Percentiles rank a stretch among this genome's conserved stretches.
Evolutionary conservation across 2,888 invertebrate species (phyloP).

Genomic region (Sturmia bella): DNA sequence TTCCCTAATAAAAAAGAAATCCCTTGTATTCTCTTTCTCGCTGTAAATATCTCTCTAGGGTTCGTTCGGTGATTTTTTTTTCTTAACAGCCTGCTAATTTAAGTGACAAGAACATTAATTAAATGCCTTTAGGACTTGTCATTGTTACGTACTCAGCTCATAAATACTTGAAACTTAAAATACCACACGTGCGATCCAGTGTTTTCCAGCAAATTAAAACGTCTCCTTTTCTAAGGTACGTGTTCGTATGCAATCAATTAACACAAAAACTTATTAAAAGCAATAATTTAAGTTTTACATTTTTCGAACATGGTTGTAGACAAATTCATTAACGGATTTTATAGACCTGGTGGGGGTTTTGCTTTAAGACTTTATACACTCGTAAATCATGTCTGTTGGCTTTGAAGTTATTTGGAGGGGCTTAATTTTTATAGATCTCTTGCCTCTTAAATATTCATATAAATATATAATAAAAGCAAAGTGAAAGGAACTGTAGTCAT

Average conservation of each 20-base stretch:
- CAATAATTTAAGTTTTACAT: conserved; percentile 38
- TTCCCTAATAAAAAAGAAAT: no score
- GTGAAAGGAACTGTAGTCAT: no score
- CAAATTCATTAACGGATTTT: conserved; percentile 31
- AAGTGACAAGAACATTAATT: conserved; percentile 56
- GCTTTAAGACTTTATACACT: conserved; percentile 5
- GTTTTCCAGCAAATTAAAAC: conserved; percentile 39
- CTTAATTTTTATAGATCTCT: no score
- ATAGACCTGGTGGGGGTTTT: not conserved
- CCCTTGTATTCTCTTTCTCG: not conserved
- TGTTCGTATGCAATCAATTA: conserved; percentile 45
- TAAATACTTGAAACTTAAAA: conserved; percentile 47
- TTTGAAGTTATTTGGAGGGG: not conserved
- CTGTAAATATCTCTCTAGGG: conserved; percentile 9
- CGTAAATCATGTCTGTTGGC: conserved; percentile 34
- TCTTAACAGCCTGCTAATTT: conserved; percentile 28
- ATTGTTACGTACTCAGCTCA: conserved; percentile 35
- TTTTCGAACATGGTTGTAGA: conserved; percentile 12
- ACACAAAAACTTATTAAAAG: conserved; percentile 17
- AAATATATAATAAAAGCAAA: no score
- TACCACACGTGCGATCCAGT: conserved; percentile 48
- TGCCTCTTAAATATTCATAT: no score
- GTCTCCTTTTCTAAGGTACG: conserved; percentile 29
- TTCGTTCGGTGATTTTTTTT: not conserved
- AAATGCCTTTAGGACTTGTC: conserved; percentile 48